Evolutionary conservation across 2,888 invertebrate genomes (phyloP), one percentile per base, ranked within the genome.

Genomic region (Theristus sp.): DNA sequence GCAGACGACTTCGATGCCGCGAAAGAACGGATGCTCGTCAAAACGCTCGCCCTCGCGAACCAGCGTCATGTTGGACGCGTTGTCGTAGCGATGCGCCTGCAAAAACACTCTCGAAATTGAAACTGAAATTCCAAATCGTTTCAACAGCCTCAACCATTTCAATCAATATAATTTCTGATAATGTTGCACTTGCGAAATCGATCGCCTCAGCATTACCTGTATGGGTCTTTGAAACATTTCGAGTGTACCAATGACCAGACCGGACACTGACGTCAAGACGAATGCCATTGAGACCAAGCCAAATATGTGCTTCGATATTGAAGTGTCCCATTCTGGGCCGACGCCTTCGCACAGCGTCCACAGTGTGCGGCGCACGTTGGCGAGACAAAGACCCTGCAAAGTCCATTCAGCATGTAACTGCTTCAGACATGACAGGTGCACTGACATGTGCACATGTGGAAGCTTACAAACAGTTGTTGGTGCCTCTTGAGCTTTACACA

Each of bases 221-320:
- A 54, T 27, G 25, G 54, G 54, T 27, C 69, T 67, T 62, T 70
- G 70, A 46, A 70, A 63, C 1, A 69, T 70, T 46, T 68, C 67
- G 57, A 70, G 68, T 1, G 68, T 68, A 20, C 70, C 70, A n/a
- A 70, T 60, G 2, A 70, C 67, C 27, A 70, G 64, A 28, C 70
- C 70, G 30, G 68, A 64, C 17, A 70, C 70, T 24, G 69, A 69
- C 57, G 69, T 65, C 2, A 70, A 62, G 0, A 70, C 70, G 64
- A 70, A 70, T 30, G 66, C 66, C 56, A 70, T 70, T 57, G 67
- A 67, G 55, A 67, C 64, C 56, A 67, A 66, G 1, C 68, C 68
- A 64, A 70, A 70, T 26, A 69, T 57, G 10, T 49, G 49, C n/a
- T 49, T 49, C 3, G 13, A 17, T 10, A 49, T n/a, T n/a, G 49